Conservation (phyloP, 2,888 invertebrate species). For the Lycocerus yunnanus region DNA sequence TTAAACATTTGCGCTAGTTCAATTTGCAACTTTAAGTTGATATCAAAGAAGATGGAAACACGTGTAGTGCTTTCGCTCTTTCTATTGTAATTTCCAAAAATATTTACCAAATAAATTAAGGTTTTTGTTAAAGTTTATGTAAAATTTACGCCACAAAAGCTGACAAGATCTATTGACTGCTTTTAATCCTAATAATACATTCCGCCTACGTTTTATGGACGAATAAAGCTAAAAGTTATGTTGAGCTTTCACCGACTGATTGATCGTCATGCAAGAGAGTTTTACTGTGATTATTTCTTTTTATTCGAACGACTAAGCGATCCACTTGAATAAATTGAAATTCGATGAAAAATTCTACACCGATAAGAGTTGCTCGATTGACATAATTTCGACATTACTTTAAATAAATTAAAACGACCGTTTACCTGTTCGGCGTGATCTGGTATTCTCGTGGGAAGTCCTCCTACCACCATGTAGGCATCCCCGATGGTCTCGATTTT, state of each 20-base stretch:
- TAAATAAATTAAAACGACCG: constrained; percentile 2
- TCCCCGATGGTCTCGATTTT: constrained; percentile 96
- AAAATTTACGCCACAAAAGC: constrained; percentile 3
- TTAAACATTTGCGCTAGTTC: not conserved
- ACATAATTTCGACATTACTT: not conserved
- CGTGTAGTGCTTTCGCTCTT: not conserved
- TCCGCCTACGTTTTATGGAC: constrained; percentile 13
- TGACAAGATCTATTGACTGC: constrained; percentile 16
- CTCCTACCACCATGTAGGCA: constrained; percentile 94
- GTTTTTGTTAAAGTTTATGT: not conserved
- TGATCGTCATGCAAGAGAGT: constrained; percentile 9
- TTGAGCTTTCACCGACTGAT: constrained; percentile 10
- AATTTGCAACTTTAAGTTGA: not conserved
- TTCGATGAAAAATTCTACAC: not conserved
- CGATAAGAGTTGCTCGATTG: not conserved
- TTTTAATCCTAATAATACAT: constrained; percentile 14
- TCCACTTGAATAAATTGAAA: not conserved
- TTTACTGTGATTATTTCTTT: constrained; percentile 13
- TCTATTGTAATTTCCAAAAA: not conserved
- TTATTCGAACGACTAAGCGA: not conserved
- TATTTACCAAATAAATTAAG: not conserved
- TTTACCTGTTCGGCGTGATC: constrained; percentile 74
- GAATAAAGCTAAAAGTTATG: constrained; percentile 11
- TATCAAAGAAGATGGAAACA: not conserved
- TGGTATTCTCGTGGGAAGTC: constrained; percentile 75